These are phyloP conservation scores for Drosophila melanocephala DNA, from an alignment of 2,888 invertebrate species.

Conservation along the genomic window DNA sequence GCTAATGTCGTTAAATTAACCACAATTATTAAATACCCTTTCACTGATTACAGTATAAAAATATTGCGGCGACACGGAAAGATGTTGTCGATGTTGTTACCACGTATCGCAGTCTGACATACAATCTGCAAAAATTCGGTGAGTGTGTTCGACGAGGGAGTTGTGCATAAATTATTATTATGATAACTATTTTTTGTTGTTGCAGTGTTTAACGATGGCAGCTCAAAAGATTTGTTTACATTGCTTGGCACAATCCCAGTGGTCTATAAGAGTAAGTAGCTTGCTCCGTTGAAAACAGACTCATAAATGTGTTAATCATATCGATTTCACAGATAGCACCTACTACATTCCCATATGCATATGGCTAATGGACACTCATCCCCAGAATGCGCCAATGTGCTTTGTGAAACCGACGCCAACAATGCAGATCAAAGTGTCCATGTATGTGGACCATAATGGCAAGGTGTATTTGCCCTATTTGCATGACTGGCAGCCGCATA, in stretches of 20 bases:
- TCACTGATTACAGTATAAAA: conserved; percentile 88
- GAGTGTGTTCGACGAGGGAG: conserved; percentile 75
- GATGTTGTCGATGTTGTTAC: conserved; percentile 89
- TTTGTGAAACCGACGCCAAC: conserved; percentile 97
- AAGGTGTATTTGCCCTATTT: conserved; percentile 98
- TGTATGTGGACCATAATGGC: conserved; percentile 97
- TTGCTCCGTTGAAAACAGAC: neutral
- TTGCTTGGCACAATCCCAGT: conserved; percentile 97
- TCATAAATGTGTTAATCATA: neutral
- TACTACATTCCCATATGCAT: conserved; percentile 99
- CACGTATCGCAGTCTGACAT: conserved; percentile 89
- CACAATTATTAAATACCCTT: conserved; percentile 18
- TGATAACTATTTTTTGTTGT: neutral
- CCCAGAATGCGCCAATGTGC: conserved; percentile 97
- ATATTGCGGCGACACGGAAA: conserved; percentile 88
- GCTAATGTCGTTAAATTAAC: conserved; percentile 25
- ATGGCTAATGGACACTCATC: conserved; percentile 99
- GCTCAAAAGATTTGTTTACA: conserved; percentile 91
- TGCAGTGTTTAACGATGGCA: conserved; percentile 95
- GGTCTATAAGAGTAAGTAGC: conserved; percentile 92
- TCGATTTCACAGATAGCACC: conserved; percentile 87
- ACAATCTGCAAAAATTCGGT: conserved; percentile 90
- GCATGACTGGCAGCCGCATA: conserved; percentile 94
- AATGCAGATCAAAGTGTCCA: conserved; percentile 98
- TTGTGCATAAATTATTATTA: neutral